Base-by-base conservation (phyloP, 1,140 invertebrate genomes). In the Galendromus occidentalis region DNA sequence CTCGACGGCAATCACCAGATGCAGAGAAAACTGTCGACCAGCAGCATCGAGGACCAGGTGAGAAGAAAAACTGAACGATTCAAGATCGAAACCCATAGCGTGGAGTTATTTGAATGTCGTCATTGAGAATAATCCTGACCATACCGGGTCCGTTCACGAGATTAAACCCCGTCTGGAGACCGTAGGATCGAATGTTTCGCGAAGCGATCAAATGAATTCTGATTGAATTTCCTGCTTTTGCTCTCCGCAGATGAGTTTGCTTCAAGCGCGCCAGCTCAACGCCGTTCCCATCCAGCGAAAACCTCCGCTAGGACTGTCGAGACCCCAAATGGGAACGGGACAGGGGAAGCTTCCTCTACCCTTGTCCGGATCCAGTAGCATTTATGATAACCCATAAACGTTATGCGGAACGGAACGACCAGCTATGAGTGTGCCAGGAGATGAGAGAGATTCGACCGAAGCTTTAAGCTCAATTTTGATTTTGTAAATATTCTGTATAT, bases 391-490 rank as follows among this genome's bases (percentile, higher is more conserved):
- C 51, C 51, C 51, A 25, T 59, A 59, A 25, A 25, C 25, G 14
- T 22, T 14, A 20, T 59, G n/a, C 17, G 33, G 33, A 33, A 20
- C 22, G 25, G 22, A 59, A 17, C 14, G 22, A 20, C 12, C 25
- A 25, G 20, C 14, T 33, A 25, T 29, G 1, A 2, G 33, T 22
- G 33, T 59, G 45, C 45, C 14, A 59, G 20, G 25, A 59, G 4
- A 47, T 4, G 45, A 47, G 14, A 20, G 5, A 47, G 18, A 7
- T 14, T 7, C 28, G 28, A 47, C 45, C 51, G 22, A 59, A 59
- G 51, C 51, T 59, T 59, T 59, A 59, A 59, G 51, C 51, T 59
- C 51, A 59, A 59, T 33, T 59, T 59, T 14, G 33, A 59, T 39
- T 33, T 20, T 59, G 51, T 59, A 59, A 14, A 59, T 59, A 59